Conservation (phyloP, 1,140 invertebrate species). For the Wiebesia pumilae region DNA sequence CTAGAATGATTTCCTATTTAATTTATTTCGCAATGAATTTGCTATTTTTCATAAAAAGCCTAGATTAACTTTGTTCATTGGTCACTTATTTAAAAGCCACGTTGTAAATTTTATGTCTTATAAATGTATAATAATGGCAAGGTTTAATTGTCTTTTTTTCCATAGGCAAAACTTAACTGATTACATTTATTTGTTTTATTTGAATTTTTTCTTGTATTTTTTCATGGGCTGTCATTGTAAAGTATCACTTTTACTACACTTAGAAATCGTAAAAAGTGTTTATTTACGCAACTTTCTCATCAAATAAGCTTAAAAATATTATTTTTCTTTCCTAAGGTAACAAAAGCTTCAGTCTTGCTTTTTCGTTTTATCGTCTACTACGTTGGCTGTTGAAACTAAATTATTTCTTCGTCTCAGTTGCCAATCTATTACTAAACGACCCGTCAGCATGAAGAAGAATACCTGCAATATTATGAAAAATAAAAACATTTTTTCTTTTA, state of each 20-base stretch:
- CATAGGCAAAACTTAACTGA: slow-evolving; percentile 34
- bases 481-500: background rate
- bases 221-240: background rate
- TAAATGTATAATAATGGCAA: slow-evolving; percentile 32
- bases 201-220: background rate
- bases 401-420: slow-evolving; percentile 75
- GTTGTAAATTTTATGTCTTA: slow-evolving; percentile 21
- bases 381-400: slow-evolving; percentile 67
- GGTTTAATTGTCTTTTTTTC: slow-evolving; percentile 6
- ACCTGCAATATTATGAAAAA: slow-evolving; percentile 74
- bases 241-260: slow-evolving; percentile 33
- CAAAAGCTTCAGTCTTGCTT: slow-evolving; percentile 72
- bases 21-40: slow-evolving; percentile 32
- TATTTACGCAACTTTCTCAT: slow-evolving; percentile 17
- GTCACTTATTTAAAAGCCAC: slow-evolving; percentile 38
- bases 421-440: slow-evolving; percentile 88
- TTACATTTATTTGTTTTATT: slow-evolving; percentile 31
- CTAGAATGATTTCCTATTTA: slow-evolving; percentile 35
- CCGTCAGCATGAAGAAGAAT: slow-evolving; percentile 96
- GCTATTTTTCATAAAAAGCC: slow-evolving; percentile 48
- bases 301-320: slow-evolving; percentile 32
- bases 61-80: slow-evolving; percentile 42
- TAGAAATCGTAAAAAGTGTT: slow-evolving; percentile 37
- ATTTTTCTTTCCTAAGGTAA: background rate
- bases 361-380: slow-evolving; percentile 72